Conservation (phyloP, 2,113 vertebrate species). For the Deroptyus accipitrinus region DNA sequence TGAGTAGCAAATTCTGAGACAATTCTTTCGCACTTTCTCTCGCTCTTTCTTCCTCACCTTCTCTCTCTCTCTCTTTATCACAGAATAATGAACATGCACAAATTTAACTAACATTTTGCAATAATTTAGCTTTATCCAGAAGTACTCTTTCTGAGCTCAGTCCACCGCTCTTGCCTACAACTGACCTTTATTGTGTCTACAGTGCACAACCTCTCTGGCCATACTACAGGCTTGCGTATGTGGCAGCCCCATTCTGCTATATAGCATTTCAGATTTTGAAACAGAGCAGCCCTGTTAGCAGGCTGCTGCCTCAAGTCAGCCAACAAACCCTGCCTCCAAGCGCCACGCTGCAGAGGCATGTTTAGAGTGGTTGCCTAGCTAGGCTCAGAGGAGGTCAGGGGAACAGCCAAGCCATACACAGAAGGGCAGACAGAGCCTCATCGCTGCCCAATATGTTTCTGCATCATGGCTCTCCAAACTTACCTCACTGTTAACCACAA, state of each 20-base stretch:
- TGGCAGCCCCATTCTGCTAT: not conserved
- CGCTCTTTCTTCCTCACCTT: not conserved
- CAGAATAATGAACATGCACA: not conserved
- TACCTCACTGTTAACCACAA: not conserved
- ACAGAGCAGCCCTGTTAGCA: not conserved
- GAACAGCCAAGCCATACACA: not conserved
- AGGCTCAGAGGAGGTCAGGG: not conserved
- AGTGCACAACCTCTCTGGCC: not conserved
- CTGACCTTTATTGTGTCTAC: not conserved
- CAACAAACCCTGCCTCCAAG: not conserved
- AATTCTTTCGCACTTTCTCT: not conserved
- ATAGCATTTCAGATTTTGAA: not conserved
- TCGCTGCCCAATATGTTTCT: not conserved
- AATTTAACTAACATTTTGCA: not conserved
- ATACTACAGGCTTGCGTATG: too few relatives aligned
- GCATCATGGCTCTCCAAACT: not conserved
- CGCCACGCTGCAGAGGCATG: fast-evolving
- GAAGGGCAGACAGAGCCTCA: not conserved
- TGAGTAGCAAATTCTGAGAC: not conserved
- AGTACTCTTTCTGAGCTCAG: not conserved
- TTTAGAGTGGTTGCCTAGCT: not conserved
- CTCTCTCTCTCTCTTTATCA: not conserved
- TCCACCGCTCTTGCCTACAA: not conserved
- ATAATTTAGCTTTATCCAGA: not conserved
- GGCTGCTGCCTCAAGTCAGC: not conserved